Evolutionary conservation across 2,888 invertebrate genomes (phyloP), one percentile per base, ranked within the genome.

Genomic region (Ferdinandea cuprea): DNA sequence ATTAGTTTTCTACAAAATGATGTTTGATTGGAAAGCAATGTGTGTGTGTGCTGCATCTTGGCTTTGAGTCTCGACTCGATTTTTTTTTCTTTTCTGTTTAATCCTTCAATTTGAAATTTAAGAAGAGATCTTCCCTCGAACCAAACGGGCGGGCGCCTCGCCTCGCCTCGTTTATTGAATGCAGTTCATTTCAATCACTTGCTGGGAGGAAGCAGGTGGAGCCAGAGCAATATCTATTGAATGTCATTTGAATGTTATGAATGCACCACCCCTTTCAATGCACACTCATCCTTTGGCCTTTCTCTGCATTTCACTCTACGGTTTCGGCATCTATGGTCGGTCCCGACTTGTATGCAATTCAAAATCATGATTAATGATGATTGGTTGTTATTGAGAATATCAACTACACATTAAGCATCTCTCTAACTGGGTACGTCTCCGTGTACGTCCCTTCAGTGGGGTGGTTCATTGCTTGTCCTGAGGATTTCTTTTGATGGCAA

Each of bases 321-420:
- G 21, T 65, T 40, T 63, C 63, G n/a, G n/a, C n/a, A n/a, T n/a
- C n/a, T n/a, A n/a, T n/a, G n/a, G n/a, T n/a, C n/a, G 37, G 42
- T 71, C 71, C 72, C 59, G 59, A 66, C 66, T 81, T 71, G 77
- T 54, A 81, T 81, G 71, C 59, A 81, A 77, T 77, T 81, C 77
- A 71, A 81, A 81, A 81, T 77, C 81, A 81, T 83, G 83, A 83
- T 83, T 83, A 83, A 83, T 78, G 83, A 83, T 83, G 78, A 83
- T 78, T 77, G 72, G 78, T 77, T 83, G 83, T 78, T 78, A 83
- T 83, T 83, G 83, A 72, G 63, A 83, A 83, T 78, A 83, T 83
- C 78, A 83, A 78, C 78, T 83, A 73, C 78, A 83, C 68, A 73
- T 83, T 83, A 56, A 68, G 72, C 21, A 15, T 8, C 35, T 2